phyloP scores from a whole-genome alignment of 2,113 vertebrate genomes.

The Sander vitreus region DNA sequence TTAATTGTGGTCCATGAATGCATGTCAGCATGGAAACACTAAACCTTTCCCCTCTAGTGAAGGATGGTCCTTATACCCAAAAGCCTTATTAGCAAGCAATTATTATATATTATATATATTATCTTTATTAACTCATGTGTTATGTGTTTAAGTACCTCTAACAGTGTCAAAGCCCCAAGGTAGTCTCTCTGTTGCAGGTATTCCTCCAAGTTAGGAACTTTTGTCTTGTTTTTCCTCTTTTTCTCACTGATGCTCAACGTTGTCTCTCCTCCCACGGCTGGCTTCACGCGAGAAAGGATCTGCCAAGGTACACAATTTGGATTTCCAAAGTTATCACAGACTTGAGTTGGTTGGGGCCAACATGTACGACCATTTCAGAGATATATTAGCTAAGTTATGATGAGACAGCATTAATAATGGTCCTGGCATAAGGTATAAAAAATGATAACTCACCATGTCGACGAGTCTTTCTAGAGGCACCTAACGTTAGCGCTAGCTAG shows the following conservation, averaged over 20 bases:
- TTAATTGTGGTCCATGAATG: background rate
- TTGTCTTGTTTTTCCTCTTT: constrained; percentile 90
- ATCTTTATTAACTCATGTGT: background rate
- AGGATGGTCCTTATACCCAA: background rate
- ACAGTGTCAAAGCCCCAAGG: constrained; percentile 91
- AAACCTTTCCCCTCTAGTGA: background rate
- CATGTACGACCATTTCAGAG: background rate
- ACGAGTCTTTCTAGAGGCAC: background rate
- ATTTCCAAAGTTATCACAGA: background rate
- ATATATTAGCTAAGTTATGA: no score
- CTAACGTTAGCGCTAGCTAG: background rate
- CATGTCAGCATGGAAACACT: background rate
- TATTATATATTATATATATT: no score
- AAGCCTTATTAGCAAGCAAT: background rate
- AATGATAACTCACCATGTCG: constrained; percentile 63
- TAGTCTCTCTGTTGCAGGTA: constrained; percentile 92
- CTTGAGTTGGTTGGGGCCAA: background rate
- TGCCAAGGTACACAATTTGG: constrained; percentile 52
- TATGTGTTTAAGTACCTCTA: constrained; percentile 87
- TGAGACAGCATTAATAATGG: background rate
- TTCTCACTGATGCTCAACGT: constrained; percentile 75
- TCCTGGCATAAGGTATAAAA: background rate
- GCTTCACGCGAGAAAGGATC: constrained; percentile 96
- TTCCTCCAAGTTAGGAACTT: constrained; percentile 90
- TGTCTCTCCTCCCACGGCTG: constrained; percentile 88